Base-by-base conservation (phyloP, 92 coral and sea anemone genomes). In the Porites lobata region DNA sequence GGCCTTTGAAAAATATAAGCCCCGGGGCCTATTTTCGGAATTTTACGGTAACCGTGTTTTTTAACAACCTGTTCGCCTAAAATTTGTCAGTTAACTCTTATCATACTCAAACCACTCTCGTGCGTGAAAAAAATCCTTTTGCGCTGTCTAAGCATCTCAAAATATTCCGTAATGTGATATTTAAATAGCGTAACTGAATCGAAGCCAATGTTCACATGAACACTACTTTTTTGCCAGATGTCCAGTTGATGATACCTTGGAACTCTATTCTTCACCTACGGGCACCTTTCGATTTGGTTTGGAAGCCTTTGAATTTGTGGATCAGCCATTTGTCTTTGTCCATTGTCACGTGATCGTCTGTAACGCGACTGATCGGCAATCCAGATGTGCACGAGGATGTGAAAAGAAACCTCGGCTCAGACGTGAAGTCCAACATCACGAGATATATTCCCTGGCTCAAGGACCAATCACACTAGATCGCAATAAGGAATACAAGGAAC, bases 321-420 rank as follows among this genome's bases (percentile, higher is more conserved):
- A 68, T 19, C 75, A 80, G 76, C 65, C 85, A 6, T 67, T 80
- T 32, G 53, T 80, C 5, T 80, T 80, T 64, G 8, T 80, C 10
- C 85, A 80, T n/a, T 80, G 76, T 52, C 85, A 67, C 85, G 66
- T 80, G 53, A 7, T 50, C 51, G 17, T 80, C 52, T 80, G 85
- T 65, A 69, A 80, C 20, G 76, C 65, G 52, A 50, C 63, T 1
- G 12, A 80, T 69, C 9, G 65, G 3, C 50, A 52, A 24, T 80
- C 76, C 63, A 80, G 65, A 24, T 80, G 85, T 14, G 85, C 85
- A 51, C 57, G 66, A 14, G 85, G 85, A 43, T 80, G 85, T 69
- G 22, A 80, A 24, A 65, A 69, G 64, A 68, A 68, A 6, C 9
- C 1, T 19, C 75, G 85, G 52, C 7, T 12, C 8, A 67, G 85